These are phyloP conservation scores for Meloidogyne floridensis DNA, from an alignment of 1,140 invertebrate genomes.

Conservation along the genomic window DNA sequence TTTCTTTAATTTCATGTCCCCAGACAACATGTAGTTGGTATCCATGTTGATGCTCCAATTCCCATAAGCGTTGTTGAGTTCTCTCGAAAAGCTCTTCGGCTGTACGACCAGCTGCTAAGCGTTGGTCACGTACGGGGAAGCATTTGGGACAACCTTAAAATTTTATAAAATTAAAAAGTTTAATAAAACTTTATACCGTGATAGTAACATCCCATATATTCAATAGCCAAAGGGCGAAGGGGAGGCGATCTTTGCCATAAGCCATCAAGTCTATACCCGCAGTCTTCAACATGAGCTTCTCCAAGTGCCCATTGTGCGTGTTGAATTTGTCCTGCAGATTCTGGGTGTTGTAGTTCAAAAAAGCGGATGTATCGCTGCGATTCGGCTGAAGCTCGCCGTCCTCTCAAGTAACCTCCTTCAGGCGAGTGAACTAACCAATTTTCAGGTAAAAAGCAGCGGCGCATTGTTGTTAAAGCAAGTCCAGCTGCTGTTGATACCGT, in stretches of 20 bases:
- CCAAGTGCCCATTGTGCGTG: constrained; percentile 19
- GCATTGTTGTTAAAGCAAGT: constrained; percentile 10
- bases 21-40: constrained; percentile 19
- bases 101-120: constrained; percentile 11
- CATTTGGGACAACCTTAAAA: constrained; percentile 12
- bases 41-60: constrained; percentile 16
- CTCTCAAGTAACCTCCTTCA: no score
- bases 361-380: neutral
- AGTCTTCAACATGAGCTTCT: constrained; percentile 22
- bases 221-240: neutral
- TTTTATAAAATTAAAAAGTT: no score
- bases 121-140: neutral
- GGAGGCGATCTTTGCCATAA: neutral
- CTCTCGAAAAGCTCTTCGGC: constrained; percentile 17
- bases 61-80: constrained; percentile 13
- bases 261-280: neutral
- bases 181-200: neutral
- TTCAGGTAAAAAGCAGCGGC: neutral
- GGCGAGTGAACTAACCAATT: neutral
- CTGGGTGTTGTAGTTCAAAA: constrained; percentile 8
- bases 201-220: constrained; percentile 23
- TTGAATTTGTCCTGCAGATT: neutral
- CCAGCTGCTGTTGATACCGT: neutral
- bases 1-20: neutral
- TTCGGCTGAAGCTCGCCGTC: no score